Conservation (phyloP, 2,797 vertebrate genomes). For the Artibeus lituratus region DNA sequence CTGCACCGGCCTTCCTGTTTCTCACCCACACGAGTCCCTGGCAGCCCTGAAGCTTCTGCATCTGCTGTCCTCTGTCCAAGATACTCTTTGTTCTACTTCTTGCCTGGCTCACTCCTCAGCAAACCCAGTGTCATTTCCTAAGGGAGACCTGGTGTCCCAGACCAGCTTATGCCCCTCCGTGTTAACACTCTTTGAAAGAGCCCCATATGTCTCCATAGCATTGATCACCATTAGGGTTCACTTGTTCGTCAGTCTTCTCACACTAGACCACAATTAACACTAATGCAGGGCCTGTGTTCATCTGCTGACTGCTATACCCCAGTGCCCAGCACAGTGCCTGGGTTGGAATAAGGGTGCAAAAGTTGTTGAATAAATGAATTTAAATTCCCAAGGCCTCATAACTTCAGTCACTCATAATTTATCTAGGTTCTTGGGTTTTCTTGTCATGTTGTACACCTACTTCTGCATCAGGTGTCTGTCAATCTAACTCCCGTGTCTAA, state of each 20-base stretch:
- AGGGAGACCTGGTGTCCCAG: neutral
- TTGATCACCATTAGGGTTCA: neutral
- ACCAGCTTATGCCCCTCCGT: neutral
- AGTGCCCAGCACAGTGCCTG: neutral
- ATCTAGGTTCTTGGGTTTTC: neutral
- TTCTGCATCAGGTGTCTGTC: neutral
- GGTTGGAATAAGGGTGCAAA: neutral
- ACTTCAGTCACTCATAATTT: neutral
- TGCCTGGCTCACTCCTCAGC: neutral
- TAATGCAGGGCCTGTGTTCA: rapidly evolving
- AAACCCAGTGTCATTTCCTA: neutral
- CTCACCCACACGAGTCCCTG: neutral
- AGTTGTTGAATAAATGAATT: neutral
- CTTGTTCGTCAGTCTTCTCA: neutral
- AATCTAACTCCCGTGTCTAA: neutral
- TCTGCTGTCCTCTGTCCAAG: neutral
- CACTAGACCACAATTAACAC: neutral
- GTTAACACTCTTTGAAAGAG: neutral
- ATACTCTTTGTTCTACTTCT: neutral
- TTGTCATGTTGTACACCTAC: neutral
- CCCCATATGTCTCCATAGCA: neutral
- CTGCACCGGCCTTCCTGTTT: neutral
- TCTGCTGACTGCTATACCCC: neutral
- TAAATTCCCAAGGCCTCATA: neutral
- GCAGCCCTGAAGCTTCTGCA: neutral